Evolutionary conservation across 2,113 vertebrate genomes (phyloP), one percentile per base, ranked within the genome.

Genomic region (Anoplopoma fimbria): DNA sequence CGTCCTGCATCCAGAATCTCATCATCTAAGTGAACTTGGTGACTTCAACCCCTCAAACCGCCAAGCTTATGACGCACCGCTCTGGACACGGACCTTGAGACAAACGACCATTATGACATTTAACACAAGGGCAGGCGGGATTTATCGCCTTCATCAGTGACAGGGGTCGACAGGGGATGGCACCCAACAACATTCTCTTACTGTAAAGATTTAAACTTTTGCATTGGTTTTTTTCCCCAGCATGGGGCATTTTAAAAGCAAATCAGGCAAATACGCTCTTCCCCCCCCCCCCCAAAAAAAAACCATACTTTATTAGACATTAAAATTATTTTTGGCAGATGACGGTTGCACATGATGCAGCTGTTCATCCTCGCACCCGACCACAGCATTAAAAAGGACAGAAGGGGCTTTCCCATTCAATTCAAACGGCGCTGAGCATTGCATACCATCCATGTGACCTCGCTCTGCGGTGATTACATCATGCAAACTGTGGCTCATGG

Each of bases 401-500:
- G 84, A 85, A 38, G 87, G 89, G 88, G 77, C 57, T 90, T 91
- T 93, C 88, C 87, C 72, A 1, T 75, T 80, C n/a, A 57, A 77
- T 75, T 77, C 70, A 19, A 81, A 62, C 7, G 8, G 47, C 67
- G 69, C 0, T 12, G 53, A 82, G 79, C 0, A 1, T 42, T 15
- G 69, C 83, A 84, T 87, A 81, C 79, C 82, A 64, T 82, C 83
- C 69, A 69, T 73, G 85, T 91, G 90, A 90, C 85, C 78, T 83
- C 4, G 47, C 73, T 79, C 72, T 81, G 86, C 34, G 83, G 87
- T 25, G 74, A 91, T 92, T 93, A 88, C 91, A 91, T 93, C 90
- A 94, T 83, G 47, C 84, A 79, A 75, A 85, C 75, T 74, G 69
- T 81, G 90, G 89, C 47, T 91, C 90, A 87, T 77, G 65, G 79